Evolutionary conservation across 2,797 vertebrate genomes (phyloP).

Genomic region (Sitta carolinensis): DNA sequence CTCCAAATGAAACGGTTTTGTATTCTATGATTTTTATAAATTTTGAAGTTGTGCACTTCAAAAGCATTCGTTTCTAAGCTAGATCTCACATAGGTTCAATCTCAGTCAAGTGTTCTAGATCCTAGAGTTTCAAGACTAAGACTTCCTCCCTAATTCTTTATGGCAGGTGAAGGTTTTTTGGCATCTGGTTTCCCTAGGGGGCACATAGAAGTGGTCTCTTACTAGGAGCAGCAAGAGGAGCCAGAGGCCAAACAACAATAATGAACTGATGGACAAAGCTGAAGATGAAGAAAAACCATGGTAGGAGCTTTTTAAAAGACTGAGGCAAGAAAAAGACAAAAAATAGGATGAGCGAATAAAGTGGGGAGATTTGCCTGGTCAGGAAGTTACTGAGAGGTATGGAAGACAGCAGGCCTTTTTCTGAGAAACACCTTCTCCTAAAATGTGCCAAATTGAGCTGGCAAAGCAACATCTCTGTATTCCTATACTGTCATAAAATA

Average conservation of each 20-base stretch:
- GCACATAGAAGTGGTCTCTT: background rate
- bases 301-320: background rate
- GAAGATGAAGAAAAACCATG: background rate
- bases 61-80: background rate
- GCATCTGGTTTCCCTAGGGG: background rate
- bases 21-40: background rate
- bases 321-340: background rate
- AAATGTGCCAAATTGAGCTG: background rate
- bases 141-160: background rate
- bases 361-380: background rate
- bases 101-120: background rate
- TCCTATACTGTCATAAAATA: background rate
- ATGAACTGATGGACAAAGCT: background rate
- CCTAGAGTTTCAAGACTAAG: background rate
- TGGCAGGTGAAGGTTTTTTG: background rate
- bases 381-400: background rate
- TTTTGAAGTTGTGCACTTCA: background rate
- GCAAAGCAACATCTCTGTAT: background rate
- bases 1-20: background rate
- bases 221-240: background rate
- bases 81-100: background rate
- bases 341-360: background rate
- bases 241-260: background rate
- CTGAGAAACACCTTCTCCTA: background rate
- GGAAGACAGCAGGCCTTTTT: background rate